These are phyloP conservation scores for Otus sunia DNA, from an alignment of 2,113 vertebrate genomes.

Conservation along the genomic window DNA sequence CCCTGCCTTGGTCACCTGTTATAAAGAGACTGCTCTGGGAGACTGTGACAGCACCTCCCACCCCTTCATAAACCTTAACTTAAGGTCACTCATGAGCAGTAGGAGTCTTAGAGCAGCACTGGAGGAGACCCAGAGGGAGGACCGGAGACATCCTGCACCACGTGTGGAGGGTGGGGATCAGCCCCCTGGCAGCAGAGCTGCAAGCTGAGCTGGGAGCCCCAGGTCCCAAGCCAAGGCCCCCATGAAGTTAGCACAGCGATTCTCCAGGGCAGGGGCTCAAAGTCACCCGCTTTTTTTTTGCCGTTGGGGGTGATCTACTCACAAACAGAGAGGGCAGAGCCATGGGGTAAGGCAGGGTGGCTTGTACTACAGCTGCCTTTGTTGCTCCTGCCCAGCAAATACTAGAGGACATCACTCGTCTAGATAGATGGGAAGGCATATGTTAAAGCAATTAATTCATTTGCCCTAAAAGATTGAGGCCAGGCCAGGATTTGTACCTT, in stretches of 20 bases:
- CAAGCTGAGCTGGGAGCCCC: background rate
- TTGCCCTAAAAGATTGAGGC: background rate
- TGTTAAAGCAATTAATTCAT: slow-evolving; percentile 8
- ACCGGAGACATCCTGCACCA: background rate
- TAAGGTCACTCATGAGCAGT: background rate
- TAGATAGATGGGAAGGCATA: background rate
- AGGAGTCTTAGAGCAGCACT: no score
- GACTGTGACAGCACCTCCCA: background rate
- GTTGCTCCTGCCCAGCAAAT: background rate
- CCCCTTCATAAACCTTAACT: background rate
- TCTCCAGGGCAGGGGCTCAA: background rate
- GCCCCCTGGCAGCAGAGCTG: background rate
- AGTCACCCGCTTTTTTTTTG: background rate
- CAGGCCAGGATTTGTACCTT: background rate
- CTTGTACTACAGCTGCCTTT: background rate
- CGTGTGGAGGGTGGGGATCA: rapidly evolving
- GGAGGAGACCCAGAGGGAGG: background rate
- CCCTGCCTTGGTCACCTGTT: background rate
- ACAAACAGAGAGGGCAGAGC: background rate
- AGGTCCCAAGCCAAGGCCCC: background rate
- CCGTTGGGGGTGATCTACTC: background rate
- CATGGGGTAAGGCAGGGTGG: background rate
- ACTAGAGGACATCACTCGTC: background rate
- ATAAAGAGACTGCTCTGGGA: background rate
- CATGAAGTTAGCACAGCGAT: background rate